Conservation (phyloP, 2,888 invertebrate species). For the Plebejus melissa region DNA sequence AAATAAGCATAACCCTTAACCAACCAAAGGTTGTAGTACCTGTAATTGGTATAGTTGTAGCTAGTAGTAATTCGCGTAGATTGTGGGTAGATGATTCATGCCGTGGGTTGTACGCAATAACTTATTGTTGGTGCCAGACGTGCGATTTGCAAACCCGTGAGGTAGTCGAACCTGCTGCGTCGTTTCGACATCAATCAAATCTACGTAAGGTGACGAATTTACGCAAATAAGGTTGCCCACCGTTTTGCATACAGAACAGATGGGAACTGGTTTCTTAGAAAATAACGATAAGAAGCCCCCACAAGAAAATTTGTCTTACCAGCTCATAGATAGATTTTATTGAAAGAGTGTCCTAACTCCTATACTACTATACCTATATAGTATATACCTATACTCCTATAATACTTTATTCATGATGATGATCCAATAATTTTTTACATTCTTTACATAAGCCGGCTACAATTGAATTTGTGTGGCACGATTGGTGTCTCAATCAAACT, state of each 20-base stretch:
- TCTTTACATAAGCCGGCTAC: not conserved
- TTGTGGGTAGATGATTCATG: conserved; percentile 19
- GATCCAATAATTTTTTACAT: not conserved
- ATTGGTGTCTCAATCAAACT: not conserved
- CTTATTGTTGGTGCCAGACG: not conserved
- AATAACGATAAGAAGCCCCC: too few species aligned
- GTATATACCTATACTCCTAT: too few species aligned
- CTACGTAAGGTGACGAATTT: not conserved
- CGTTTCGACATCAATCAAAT: conserved; percentile 18
- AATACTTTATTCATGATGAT: not conserved
- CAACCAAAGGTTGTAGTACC: not conserved
- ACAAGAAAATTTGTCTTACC: too few species aligned
- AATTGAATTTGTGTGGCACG: not conserved
- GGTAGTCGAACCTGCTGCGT: conserved; percentile 20
- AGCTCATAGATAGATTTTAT: too few species aligned
- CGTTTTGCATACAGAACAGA: not conserved
- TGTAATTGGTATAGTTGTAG: not conserved
- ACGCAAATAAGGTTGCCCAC: not conserved
- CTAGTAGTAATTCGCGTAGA: conserved; percentile 12
- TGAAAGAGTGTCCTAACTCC: too few species aligned
- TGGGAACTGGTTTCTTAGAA: too few species aligned
- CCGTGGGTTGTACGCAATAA: conserved; percentile 14
- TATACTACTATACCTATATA: too few species aligned
- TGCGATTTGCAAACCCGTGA: conserved; percentile 10
- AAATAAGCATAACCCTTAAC: too few species aligned